Percentiles rank a stretch among this genome's conserved stretches.
These are phyloP conservation scores for Heteromyza rotundicornis DNA, from an alignment of 2,888 invertebrate genomes.

Conservation along the genomic window DNA sequence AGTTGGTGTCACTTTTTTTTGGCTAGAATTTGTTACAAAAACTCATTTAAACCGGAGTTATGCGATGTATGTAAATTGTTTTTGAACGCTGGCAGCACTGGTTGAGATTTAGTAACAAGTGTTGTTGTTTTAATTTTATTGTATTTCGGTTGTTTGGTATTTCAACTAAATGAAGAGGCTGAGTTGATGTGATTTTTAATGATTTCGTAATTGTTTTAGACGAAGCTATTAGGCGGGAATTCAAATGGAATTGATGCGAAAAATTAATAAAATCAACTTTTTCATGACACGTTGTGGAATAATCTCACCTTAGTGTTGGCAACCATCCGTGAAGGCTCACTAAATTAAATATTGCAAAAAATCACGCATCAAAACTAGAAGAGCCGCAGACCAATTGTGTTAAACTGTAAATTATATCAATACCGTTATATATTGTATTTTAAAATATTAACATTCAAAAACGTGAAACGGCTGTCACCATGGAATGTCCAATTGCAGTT, in stretches of 20 bases:
- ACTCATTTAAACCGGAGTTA: conserved; percentile 53
- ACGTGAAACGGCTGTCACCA: no score
- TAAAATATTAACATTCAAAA: no score
- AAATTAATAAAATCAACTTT: no score
- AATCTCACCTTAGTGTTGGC: no score
- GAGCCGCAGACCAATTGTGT: no score
- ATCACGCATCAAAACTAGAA: no score
- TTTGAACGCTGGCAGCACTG: conserved; percentile 27
- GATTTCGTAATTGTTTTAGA: conserved; percentile 52
- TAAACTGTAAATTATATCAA: no score
- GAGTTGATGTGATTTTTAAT: conserved; percentile 41
- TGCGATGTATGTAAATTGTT: conserved; percentile 60
- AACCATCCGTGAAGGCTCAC: no score
- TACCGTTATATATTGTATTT: not conserved
- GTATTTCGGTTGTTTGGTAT: conserved; percentile 14
- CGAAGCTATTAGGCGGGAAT: conserved; percentile 28
- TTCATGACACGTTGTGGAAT: no score
- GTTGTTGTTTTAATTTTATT: conserved; percentile 1
- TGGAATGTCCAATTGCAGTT: no score
- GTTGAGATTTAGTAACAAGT: conserved; percentile 3
- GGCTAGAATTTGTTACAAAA: conserved; percentile 49
- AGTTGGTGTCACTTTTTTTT: conserved; percentile 32
- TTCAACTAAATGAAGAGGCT: not conserved
- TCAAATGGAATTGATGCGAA: conserved; percentile 1
- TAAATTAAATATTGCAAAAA: no score